Percentiles rank a stretch among this genome's conserved stretches.
These are phyloP conservation scores for Cynodonichthys magdalenae DNA, from an alignment of 2,797 vertebrate genomes.

Conservation along the genomic window DNA sequence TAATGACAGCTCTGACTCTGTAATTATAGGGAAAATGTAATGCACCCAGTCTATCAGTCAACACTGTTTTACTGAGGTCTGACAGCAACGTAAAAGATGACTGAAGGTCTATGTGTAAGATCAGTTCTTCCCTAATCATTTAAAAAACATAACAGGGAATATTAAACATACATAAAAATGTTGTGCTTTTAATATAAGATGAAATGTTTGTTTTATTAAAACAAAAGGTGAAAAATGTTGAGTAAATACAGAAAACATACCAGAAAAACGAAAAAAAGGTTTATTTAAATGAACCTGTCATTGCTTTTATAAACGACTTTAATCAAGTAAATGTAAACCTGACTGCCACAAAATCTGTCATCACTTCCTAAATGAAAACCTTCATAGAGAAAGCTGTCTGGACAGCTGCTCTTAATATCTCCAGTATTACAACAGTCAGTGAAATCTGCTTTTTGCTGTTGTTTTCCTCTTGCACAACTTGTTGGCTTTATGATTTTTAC, in stretches of 20 bases:
- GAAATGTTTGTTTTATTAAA: not conserved
- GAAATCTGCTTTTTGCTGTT: constrained; percentile 10
- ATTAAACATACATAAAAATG: not conserved
- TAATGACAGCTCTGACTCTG: constrained; percentile 52
- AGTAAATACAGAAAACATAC: not conserved
- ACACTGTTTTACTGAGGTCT: constrained; percentile 29
- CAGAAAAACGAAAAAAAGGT: not conserved
- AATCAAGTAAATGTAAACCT: constrained; percentile 11
- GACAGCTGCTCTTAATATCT: constrained; percentile 49
- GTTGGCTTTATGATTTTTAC: not conserved
- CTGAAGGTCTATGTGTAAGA: no score
- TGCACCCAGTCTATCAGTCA: constrained; percentile 49
- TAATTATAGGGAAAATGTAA: constrained; percentile 61
- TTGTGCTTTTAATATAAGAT: not conserved
- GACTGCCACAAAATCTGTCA: constrained; percentile 56
- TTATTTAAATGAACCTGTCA: not conserved
- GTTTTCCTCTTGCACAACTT: constrained; percentile 1
- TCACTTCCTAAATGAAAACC: constrained; percentile 56
- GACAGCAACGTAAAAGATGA: constrained; percentile 32
- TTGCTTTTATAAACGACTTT: not conserved
- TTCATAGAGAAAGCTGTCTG: constrained; percentile 49
- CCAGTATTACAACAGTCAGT: constrained; percentile 11
- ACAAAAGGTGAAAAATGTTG: no score
- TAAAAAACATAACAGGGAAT: no score
- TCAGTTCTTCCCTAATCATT: no score